Conservation (phyloP, 2,888 invertebrate species). For the Ariolimax columbianus region DNA sequence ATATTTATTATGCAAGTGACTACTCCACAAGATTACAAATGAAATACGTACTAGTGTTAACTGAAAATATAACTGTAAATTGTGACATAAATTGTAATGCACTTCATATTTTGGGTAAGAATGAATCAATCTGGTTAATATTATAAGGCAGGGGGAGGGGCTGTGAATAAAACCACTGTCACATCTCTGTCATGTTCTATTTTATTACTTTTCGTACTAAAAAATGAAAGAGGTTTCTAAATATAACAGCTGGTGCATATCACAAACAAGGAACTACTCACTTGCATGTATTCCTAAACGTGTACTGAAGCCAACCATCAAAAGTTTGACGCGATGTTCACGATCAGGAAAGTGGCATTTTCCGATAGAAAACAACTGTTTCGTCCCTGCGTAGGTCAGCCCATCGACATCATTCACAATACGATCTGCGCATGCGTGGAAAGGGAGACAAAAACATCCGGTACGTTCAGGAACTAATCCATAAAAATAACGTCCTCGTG, state of each 20-base stretch:
- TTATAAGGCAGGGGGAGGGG: slow-evolving; percentile 12
- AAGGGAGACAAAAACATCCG: slow-evolving; percentile 43
- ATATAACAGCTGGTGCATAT: not conserved
- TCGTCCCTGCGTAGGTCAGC: slow-evolving; percentile 1
- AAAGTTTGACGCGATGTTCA: not conserved
- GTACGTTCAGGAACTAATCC: not conserved
- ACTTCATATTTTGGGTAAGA: too few species aligned
- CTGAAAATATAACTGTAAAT: not conserved
- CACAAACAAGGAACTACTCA: not conserved
- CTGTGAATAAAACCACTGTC: not conserved
- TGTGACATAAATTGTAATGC: too few species aligned
- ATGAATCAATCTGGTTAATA: too few species aligned
- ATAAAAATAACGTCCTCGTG: too few species aligned
- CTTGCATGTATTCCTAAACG: not conserved
- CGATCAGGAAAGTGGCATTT: not conserved
- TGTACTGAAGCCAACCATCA: not conserved
- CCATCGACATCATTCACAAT: slow-evolving; percentile 18
- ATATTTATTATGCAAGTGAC: too few species aligned
- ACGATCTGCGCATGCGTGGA: slow-evolving; percentile 45
- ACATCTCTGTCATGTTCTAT: too few species aligned
- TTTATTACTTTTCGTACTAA: too few species aligned
- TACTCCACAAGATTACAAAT: too few species aligned
- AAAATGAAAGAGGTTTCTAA: not conserved
- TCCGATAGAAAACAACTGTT: not conserved
- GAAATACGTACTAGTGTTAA: too few species aligned